Base-by-base conservation (phyloP, 2,113 vertebrate species). In the Thryonomys swinderianus region DNA sequence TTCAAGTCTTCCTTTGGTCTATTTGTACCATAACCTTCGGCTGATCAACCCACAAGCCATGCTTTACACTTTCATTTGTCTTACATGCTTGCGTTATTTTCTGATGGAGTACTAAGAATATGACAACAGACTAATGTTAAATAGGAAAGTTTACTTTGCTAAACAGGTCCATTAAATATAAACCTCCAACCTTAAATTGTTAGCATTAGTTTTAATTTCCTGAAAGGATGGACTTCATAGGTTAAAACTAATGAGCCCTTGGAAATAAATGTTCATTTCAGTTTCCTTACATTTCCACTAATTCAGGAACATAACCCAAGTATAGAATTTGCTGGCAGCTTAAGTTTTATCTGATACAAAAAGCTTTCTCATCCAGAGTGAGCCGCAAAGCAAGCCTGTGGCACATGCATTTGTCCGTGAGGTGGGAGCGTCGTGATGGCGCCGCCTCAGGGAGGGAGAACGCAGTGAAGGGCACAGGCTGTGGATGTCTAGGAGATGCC, bases 311-410 rank as follows among this genome's bases (percentile, higher is more conserved):
- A 97, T 96, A 94, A 92, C 85, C 85, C 85, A 94, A 85, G 55
- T 92, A 34, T 73, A 88, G 62, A 81, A 90, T 80, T 95, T 92
- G 48, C 90, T 95, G 83, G 90, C 30, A 96, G 87, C 93, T 16
- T 73, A 69, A 53, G 82, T 96, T 97, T 97, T 94, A 96, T 96
- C 95, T 96, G 96, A 95, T 83, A 88, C 66, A 82, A 90, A 86
- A 90, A 71, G 40, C 69, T 64, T 89, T 94, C 92, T 97, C 96
- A 97, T 95, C 96, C 92, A 48, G 40, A 88, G 42, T 82, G 81
- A 96, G 57, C 95, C 96, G 93, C 42, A 95, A 93, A 96, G 81
- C 82, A 20, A 79, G 82, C 66, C 88, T 90, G 88, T 94, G 90
- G 81, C 92, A 95, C 32, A 85, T 78, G 88, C 85, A 85, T 97